Base-by-base conservation (phyloP, 2,113 vertebrate genomes). In the Xiphophorus maculatus region DNA sequence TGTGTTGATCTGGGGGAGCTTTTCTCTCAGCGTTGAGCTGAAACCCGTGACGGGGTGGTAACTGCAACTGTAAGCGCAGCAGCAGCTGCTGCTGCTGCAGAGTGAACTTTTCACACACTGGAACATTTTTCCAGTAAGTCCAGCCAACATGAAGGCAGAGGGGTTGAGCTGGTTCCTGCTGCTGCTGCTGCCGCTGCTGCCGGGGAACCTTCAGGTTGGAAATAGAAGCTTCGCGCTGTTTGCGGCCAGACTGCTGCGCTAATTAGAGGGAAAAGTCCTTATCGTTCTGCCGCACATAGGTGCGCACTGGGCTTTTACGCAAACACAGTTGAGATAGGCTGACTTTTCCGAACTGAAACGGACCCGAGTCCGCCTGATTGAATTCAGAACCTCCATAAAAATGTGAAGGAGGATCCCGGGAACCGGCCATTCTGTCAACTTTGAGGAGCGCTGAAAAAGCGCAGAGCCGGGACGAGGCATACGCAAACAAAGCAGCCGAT, bases 91-190 rank as follows among this genome's bases (percentile, higher is more conserved):
- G 35, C 35, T 11, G 64, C 77, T 65, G 75, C 61, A 60, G 33
- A 32, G 64, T 17, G 40, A 85, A 54, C 37, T 64, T 63, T 30
- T 63, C 28, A 62, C 11, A 27, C n/a, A 62, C 8, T n/a, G 60
- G 60, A 62, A 28, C 27, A 29, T 63, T 63, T 63, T 29, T 14
- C 44, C 44, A 48, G 14, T 19, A 19, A 7, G 17, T 48, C 44
- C 14, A 5, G 44, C 44, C 44, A 48, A 48, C 44, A 17, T 48
- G 44, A 19, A 48, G 44, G 17, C 44, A 58, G 22, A 25, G 5
- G 7, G 12, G 35, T 10, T 37, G 35, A 37, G 10, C 35, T 37
- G 35, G 10, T 37, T 12, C 35, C 35, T 37, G 35, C 35, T 37
- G 35, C 35, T 37, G 35, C 35, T 10, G 35, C 35, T 9, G 35